These are phyloP conservation scores for Drosophila carrolli DNA, from an alignment of 1,140 invertebrate genomes.

Conservation along the genomic window DNA sequence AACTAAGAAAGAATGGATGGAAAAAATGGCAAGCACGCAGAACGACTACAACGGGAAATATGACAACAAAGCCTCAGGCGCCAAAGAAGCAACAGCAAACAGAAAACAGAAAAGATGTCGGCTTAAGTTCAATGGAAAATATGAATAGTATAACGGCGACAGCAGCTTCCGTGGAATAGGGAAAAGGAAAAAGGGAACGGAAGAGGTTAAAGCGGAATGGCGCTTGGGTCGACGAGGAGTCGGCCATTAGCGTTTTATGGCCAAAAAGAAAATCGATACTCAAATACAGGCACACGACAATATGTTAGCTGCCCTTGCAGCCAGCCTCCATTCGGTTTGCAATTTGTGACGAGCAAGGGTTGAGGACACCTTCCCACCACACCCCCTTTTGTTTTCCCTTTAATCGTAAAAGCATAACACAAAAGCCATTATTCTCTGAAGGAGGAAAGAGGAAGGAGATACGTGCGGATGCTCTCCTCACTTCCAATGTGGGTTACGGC, in stretches of 20 bases:
- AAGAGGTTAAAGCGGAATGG: slow-evolving; percentile 3
- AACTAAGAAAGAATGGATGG: slow-evolving; percentile 53
- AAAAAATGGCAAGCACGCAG: slow-evolving; percentile 71
- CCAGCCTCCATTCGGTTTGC: slow-evolving; percentile 33
- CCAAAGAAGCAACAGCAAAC: slow-evolving; percentile 17
- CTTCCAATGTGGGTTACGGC: slow-evolving; percentile 3
- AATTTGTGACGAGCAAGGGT: slow-evolving; percentile 65
- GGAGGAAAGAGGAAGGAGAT: not conserved
- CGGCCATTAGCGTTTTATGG: slow-evolving; percentile 79
- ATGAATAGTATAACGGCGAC: slow-evolving; percentile 74
- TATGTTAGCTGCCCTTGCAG: slow-evolving; percentile 2
- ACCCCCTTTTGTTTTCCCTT: slow-evolving; percentile 51
- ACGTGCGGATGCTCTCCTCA: slow-evolving; percentile 17
- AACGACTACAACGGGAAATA: slow-evolving; percentile 66
- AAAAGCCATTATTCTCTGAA: slow-evolving; percentile 67
- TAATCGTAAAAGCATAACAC: slow-evolving; percentile 80
- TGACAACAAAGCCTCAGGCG: slow-evolving; percentile 69
- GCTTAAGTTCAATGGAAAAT: slow-evolving; percentile 76
- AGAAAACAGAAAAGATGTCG: slow-evolving; percentile 39
- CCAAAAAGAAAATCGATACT: slow-evolving; percentile 70
- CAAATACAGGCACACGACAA: slow-evolving; percentile 13
- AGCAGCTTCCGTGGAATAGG: slow-evolving; percentile 44
- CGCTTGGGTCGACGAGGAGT: slow-evolving; percentile 31
- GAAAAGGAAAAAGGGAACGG: slow-evolving; percentile 6
- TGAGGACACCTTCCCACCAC: slow-evolving; percentile 41